Base-by-base conservation (phyloP, 2,797 vertebrate genomes). In the Characodon lateralis region DNA sequence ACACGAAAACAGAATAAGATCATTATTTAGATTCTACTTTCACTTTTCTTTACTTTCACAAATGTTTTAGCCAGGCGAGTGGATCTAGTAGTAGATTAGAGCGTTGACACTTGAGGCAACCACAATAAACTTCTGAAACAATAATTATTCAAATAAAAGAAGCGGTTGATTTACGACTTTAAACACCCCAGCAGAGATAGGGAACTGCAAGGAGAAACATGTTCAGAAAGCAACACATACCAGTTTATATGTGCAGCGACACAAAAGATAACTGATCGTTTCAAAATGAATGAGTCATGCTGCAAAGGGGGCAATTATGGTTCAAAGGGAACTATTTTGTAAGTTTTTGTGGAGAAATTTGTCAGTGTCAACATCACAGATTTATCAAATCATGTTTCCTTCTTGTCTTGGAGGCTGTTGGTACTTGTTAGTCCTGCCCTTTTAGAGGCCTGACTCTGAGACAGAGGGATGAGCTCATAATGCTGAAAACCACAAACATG, bases 401-500 rank as follows among this genome's bases (percentile, higher is more conserved):
- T 6, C 56, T 75, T 9, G n/a, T 28, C 39, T 63, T 31, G 43
- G 46, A 84, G 12, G 31, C 76, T 28, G 7, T n/a, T 65, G 61
- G 43, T 63, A n/a, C 43, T 50, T 22, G 18, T 61, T 0, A 22
- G 53, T 18, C 9, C 0, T 70, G 71, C 43, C 39, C 66, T 51
- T 73, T 80, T 43, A 76, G 56, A 26, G 39, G 4, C 28, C 55
- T 80, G 53, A 58, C n/a, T 28, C n/a, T 28, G 7, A 39, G 48
- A 50, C 50, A 78, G 26, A 76, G 10, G 56, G 31, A 35, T 46
- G 48, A 22, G 65, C 56, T 22, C 14, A n/a, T 35, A 16, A 18
- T n/a, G 14, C 66, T 65, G 35, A 74, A 84, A 78, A 73, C 71
- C 50, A 78, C 66, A 81, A 72, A 65, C 39, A 50, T 81, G 77